Evolutionary conservation across 2,113 vertebrate genomes (phyloP).

Genomic region (Trematomus loennbergii): DNA sequence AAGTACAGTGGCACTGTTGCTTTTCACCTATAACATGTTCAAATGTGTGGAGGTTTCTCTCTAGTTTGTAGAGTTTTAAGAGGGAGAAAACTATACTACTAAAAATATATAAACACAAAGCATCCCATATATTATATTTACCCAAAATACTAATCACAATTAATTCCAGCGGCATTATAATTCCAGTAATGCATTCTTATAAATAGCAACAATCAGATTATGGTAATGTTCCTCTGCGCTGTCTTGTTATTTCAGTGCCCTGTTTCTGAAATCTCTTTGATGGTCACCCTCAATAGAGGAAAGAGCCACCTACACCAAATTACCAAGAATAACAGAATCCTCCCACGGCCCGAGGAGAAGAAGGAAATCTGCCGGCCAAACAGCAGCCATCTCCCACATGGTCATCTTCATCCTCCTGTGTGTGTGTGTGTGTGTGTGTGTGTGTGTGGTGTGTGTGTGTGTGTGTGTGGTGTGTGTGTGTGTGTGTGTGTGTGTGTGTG

Average conservation of each 20-base stretch:
- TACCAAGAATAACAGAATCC: conserved; percentile 81
- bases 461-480: conserved; percentile 25
- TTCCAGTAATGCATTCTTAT: background rate
- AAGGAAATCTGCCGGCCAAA: conserved; percentile 63
- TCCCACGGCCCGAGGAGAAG: conserved; percentile 70
- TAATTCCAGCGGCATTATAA: conserved; percentile 12
- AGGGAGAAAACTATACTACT: background rate
- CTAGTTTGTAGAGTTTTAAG: background rate
- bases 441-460: conserved; percentile 2
- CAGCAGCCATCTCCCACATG: conserved; percentile 73
- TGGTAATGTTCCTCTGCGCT: conserved; percentile 21
- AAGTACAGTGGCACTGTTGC: background rate
- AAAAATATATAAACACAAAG: conserved; percentile 1
- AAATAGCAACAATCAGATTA: conserved; percentile 25
- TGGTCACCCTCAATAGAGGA: conserved; percentile 78
- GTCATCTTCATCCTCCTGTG: conserved; percentile 41
- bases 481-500: conserved; percentile 1
- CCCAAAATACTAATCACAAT: background rate
- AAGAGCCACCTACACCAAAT: conserved; percentile 81
- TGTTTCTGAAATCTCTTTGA: conserved; percentile 63
- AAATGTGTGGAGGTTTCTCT: background rate
- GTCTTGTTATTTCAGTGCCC: conserved; percentile 30
- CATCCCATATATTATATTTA: background rate
- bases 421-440: conserved; percentile 34
- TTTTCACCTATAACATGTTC: background rate